phyloP scores from a whole-genome alignment of 2,797 vertebrate species.

The Labeo calbasu region DNA sequence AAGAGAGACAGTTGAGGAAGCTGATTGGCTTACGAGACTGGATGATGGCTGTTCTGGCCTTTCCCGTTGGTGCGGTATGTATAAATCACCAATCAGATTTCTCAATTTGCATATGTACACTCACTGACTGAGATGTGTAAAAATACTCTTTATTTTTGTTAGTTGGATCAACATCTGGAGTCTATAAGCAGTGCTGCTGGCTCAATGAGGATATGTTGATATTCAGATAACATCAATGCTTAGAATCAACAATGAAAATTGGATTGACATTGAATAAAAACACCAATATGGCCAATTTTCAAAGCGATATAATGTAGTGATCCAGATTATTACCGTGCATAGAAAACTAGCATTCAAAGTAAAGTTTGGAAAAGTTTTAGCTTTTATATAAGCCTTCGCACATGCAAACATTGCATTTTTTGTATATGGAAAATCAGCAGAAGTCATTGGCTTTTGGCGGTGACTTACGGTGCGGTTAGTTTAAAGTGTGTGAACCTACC shows the following conservation, averaged over 20 bases:
- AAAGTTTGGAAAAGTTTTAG: background rate
- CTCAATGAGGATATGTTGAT: constrained; percentile 1
- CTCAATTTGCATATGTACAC: constrained; percentile 16
- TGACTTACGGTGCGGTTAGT: constrained; percentile 28
- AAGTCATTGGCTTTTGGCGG: background rate
- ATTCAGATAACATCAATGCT: constrained; percentile 32
- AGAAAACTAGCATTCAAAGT: background rate
- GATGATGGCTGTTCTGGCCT: constrained; percentile 94
- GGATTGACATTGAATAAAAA: background rate
- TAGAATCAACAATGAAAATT: constrained; percentile 1
- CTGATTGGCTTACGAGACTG: constrained; percentile 93
- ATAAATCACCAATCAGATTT: constrained; percentile 3
- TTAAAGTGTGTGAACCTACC: constrained; percentile 41
- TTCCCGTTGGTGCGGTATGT: constrained; percentile 95
- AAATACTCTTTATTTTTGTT: constrained; percentile 23
- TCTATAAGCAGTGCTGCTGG: background rate
- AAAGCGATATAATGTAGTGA: background rate
- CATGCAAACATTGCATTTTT: constrained; percentile 8
- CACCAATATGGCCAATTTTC: background rate
- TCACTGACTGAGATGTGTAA: constrained; percentile 11
- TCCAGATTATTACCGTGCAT: background rate
- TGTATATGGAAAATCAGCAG: background rate
- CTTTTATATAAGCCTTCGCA: background rate
- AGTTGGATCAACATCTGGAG: background rate
- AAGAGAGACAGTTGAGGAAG: constrained; percentile 93